phyloP scores from a whole-genome alignment of 1,140 invertebrate species.

The Drosophila nikananu region DNA sequence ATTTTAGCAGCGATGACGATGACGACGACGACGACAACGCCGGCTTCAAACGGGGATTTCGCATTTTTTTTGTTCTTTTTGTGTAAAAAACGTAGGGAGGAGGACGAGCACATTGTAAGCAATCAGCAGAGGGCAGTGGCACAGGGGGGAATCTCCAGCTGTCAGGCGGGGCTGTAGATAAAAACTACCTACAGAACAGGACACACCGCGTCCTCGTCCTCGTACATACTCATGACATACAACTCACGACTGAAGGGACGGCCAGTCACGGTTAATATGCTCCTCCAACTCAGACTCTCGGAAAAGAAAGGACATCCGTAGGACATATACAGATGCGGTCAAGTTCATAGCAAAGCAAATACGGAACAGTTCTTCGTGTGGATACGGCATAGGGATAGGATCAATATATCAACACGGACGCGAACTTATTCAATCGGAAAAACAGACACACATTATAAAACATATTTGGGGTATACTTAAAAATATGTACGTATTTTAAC shows the following conservation, averaged over 20 bases:
- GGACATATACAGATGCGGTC: not conserved
- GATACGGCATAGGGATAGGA: too few relatives aligned
- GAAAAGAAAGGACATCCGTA: conserved; percentile 9
- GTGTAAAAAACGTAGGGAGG: conserved; percentile 37
- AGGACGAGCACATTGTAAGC: conserved; percentile 61
- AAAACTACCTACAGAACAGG: conserved; percentile 60
- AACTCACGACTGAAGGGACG: conserved; percentile 20
- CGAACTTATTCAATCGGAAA: too few relatives aligned
- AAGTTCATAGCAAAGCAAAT: not conserved
- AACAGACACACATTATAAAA: too few relatives aligned
- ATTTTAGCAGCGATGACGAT: conserved; percentile 71
- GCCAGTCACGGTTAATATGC: conserved; percentile 61
- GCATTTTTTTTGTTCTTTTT: conserved; percentile 69
- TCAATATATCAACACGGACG: too few relatives aligned
- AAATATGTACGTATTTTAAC: too few relatives aligned
- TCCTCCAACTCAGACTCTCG: conserved; percentile 22
- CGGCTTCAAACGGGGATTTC: conserved; percentile 62
- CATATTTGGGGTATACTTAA: too few relatives aligned
- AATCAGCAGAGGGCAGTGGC: conserved; percentile 42
- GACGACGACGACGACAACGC: conserved; percentile 40
- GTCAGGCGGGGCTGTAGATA: conserved; percentile 63
- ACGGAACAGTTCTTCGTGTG: too few relatives aligned
- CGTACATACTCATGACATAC: conserved; percentile 10
- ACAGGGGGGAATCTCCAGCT: conserved; percentile 57
- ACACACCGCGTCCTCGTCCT: conserved; percentile 16